A percentile compares a stretch with the other conserved stretches of the same genome.
Evolutionary conservation across 2,888 invertebrate genomes (phyloP).

Genomic region (Drosophila longiperda): DNA sequence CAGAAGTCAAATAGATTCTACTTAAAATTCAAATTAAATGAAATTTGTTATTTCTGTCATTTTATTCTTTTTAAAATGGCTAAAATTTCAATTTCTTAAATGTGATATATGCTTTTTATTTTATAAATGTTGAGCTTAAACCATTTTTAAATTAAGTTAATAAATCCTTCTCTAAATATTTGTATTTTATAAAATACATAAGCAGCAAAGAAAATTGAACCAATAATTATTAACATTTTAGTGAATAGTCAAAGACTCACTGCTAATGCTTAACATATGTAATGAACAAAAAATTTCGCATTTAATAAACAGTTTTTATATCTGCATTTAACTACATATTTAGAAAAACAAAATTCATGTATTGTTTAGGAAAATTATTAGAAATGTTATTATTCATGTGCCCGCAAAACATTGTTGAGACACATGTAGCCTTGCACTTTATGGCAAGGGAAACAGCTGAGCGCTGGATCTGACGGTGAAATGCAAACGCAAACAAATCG

Average conservation of each 20-base stretch:
- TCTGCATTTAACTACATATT: background rate
- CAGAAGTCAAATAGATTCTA: background rate
- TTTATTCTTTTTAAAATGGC: background rate
- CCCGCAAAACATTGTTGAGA: constrained; percentile 29
- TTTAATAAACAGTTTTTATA: background rate
- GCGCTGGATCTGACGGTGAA: constrained; percentile 13
- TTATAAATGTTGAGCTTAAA: background rate
- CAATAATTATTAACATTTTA: background rate
- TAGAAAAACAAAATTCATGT: background rate
- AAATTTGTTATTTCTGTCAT: background rate
- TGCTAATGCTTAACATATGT: background rate
- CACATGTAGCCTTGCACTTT: constrained; percentile 18
- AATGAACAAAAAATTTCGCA: background rate
- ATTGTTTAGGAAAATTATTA: background rate
- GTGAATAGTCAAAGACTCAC: background rate
- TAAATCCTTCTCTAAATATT: background rate
- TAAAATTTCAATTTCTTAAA: background rate
- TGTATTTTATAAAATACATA: background rate
- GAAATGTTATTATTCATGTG: constrained; percentile 3
- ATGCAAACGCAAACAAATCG: constrained; percentile 11
- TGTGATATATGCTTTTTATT: background rate
- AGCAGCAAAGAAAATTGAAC: background rate
- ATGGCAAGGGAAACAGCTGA: constrained; percentile 41
- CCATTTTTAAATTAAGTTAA: background rate
- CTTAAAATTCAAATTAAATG: background rate